Evolutionary conservation across 2,888 invertebrate genomes (phyloP), one percentile per base, ranked within the genome.

Genomic region (Minunthozetes semirufus): DNA sequence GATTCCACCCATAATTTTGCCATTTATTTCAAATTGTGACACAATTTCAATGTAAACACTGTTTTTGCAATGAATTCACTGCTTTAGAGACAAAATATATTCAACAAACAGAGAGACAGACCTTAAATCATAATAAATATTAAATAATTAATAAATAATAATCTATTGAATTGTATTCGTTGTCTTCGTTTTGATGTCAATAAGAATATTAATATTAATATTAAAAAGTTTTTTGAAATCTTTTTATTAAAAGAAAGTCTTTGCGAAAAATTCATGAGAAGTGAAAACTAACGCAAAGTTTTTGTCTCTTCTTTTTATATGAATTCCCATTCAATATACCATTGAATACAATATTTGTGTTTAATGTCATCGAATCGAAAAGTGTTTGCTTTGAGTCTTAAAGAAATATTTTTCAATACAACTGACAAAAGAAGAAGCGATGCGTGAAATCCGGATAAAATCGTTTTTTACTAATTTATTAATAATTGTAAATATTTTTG

Each of bases 21-120:
- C 42, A 42, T 33, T 66, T 33, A 66, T 66, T 29, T 6, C 9
- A 66, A 38, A 33, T n/a, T 38, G 38, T 66, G 63, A 66, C 63
- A 66, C 63, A 66, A 66, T 66, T 66, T 66, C 27, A 38, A 27
- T 59, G 27, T 19, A 59, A 59, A 59, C 59, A 59, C 25, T 59
- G 15, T 59, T 59, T 22, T 13, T 59, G 22, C 22, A 3, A 59
- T 9, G 27, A 59, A 59, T 59, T 59, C 19, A 15, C 5, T 56
- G 19, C 19, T 25, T 56, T 22, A 3, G 25, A 4, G 19, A 5
- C 8, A 59, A 59, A 27, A 27, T 13, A 27, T 22, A 19, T 27
- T 59, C 15, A 59, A 27, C 15, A 59, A 59, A 59, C 59, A 50
- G 19, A 27, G 2, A 59, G 27, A 59, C 59, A 50, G 19, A n/a